These are phyloP conservation scores for Pachymerium ferrugineum DNA, from an alignment of 2,888 invertebrate genomes.

Conservation along the genomic window DNA sequence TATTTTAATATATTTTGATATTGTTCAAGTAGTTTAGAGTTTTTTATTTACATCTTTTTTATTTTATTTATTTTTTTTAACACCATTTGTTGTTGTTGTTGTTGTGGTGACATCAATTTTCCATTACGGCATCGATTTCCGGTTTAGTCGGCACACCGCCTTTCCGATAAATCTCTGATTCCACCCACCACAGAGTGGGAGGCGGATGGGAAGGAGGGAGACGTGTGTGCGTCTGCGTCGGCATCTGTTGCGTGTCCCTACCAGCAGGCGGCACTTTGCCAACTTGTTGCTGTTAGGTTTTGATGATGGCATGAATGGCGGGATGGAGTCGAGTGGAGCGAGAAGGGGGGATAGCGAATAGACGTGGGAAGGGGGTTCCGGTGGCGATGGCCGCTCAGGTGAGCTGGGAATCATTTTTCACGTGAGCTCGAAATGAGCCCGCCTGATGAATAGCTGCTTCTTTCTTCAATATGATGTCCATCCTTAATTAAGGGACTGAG, in stretches of 20 bases:
- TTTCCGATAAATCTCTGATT: constrained; percentile 25
- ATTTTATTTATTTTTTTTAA: background rate
- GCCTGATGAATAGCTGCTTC: constrained; percentile 20
- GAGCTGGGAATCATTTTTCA: constrained; percentile 22
- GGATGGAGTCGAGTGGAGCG: background rate
- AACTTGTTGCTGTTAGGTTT: constrained; percentile 29
- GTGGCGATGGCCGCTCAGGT: constrained; percentile 25
- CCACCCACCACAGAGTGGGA: constrained; percentile 17
- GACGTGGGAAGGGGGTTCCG: background rate
- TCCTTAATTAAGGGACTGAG: constrained; percentile 24
- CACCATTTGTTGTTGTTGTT: background rate
- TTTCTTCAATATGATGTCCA: constrained; percentile 27
- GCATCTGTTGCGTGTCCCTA: constrained; percentile 27
- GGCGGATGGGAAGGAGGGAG: background rate
- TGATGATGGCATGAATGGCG: constrained; percentile 23
- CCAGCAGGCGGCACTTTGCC: constrained; percentile 30
- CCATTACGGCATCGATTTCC: constrained; percentile 33
- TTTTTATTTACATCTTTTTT: background rate
- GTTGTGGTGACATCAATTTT: constrained; percentile 32
- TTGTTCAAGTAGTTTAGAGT: background rate
- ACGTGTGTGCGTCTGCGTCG: background rate
- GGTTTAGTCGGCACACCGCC: constrained; percentile 29
- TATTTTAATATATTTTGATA: background rate
- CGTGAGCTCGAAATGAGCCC: constrained; percentile 16
- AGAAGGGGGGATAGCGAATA: background rate